phyloP scores from a whole-genome alignment of 2,113 vertebrate genomes.

The Himantopus leucocephalus region DNA sequence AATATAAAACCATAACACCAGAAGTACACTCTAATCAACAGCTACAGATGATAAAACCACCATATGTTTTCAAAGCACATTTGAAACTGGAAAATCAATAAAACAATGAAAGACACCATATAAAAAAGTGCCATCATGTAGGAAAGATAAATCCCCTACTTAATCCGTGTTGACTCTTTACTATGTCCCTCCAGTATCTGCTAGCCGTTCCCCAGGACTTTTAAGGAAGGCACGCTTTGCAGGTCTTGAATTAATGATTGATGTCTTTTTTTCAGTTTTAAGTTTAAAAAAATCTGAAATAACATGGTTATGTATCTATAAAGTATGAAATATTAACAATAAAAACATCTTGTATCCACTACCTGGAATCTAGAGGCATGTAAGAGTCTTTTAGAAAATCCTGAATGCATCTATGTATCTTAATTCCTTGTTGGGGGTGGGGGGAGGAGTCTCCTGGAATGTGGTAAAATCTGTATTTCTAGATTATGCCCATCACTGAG shows the following conservation, averaged over 20 bases:
- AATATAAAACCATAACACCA: not conserved
- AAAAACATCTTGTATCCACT: not conserved
- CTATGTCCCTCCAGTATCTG: not conserved
- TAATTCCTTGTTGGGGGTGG: rapidly evolving
- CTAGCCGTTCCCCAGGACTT: not conserved
- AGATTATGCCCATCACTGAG: too few species aligned
- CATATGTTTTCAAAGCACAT: not conserved
- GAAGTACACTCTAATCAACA: not conserved
- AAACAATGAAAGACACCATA: not conserved
- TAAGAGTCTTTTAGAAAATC: not conserved
- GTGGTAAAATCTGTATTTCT: not conserved
- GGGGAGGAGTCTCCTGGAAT: not conserved
- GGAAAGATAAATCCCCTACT: not conserved
- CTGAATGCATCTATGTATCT: not conserved
- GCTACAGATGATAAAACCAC: not conserved
- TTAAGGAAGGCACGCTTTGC: not conserved
- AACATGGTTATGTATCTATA: not conserved
- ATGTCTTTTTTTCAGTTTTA: not conserved
- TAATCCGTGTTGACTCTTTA: not conserved
- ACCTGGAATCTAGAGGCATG: not conserved
- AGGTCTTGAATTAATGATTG: not conserved
- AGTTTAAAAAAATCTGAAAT: not conserved
- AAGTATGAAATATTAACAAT: not conserved
- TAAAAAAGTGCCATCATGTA: not conserved
- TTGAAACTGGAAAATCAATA: not conserved